Conservation (phyloP, 2,797 vertebrate species). For the Esox lucius region DNA sequence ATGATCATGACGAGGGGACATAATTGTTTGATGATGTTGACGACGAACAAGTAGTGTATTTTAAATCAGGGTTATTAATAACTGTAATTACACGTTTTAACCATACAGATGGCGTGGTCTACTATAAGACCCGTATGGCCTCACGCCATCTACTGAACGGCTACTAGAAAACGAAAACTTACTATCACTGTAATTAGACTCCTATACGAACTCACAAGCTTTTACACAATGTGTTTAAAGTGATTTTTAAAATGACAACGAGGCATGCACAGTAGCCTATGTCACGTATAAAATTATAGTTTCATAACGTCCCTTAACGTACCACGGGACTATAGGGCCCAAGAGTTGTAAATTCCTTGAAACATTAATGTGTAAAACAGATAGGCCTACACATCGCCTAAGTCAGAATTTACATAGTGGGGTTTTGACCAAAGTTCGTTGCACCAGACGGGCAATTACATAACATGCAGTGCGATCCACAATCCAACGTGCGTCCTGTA, state of each 20-base stretch:
- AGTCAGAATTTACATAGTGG: background rate
- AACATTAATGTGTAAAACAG: background rate
- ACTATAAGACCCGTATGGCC: background rate
- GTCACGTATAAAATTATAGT: background rate
- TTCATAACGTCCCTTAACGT: background rate
- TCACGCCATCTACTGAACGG: background rate
- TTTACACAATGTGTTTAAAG: background rate
- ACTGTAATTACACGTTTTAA: background rate
- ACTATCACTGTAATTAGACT: background rate
- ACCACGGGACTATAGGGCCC: too few relatives aligned
- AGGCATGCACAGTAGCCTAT: background rate
- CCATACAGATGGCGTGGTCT: slow-evolving; percentile 6
- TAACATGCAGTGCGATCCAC: slow-evolving; percentile 25
- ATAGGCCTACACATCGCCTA: background rate
- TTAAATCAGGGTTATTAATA: slow-evolving; percentile 4
- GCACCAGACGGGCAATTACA: slow-evolving; percentile 29
- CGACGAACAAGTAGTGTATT: background rate
- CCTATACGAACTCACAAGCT: background rate
- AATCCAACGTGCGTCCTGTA: slow-evolving; percentile 1
- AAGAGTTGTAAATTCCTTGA: too few relatives aligned
- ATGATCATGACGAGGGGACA: background rate
- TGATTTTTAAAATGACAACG: background rate
- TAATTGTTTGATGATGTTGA: background rate
- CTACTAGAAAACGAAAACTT: background rate
- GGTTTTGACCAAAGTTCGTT: background rate